Conservation (phyloP, 2,113 vertebrate species). For the Notarius lentiginosus region DNA sequence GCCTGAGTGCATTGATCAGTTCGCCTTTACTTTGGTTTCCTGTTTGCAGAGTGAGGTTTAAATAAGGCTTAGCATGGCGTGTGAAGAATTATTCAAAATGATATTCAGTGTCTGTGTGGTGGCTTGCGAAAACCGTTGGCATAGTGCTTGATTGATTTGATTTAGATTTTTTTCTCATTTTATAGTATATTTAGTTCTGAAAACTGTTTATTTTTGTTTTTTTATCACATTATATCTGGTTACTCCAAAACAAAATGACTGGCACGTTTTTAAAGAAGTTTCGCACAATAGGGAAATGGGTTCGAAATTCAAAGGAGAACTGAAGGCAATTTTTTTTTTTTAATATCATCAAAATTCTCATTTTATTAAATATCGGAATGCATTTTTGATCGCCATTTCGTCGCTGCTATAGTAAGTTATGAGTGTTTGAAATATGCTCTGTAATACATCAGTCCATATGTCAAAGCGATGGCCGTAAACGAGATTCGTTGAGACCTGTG, state of each 20-base stretch:
- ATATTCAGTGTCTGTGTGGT: neutral
- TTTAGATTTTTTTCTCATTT: neutral
- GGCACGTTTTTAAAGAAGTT: neutral
- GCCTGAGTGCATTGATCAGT: conserved; percentile 26
- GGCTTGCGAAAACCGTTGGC: neutral
- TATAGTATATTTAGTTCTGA: neutral
- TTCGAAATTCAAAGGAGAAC: too few species aligned
- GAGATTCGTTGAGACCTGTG: too few species aligned
- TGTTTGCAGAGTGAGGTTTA: neutral
- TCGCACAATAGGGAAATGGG: too few species aligned
- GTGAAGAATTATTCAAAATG: neutral
- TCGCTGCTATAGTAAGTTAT: too few species aligned
- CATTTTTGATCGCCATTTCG: too few species aligned
- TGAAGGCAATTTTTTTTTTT: too few species aligned
- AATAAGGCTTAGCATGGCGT: conserved; percentile 1
- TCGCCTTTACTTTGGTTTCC: conserved; percentile 21
- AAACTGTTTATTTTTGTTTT: neutral
- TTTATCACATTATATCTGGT: neutral
- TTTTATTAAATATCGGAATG: too few species aligned
- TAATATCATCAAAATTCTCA: too few species aligned
- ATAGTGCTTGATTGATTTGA: neutral
- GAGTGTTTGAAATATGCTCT: too few species aligned
- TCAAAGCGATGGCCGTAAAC: too few species aligned
- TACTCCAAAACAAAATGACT: neutral
- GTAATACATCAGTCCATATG: too few species aligned